Evolutionary conservation across 2,113 vertebrate genomes (phyloP), one percentile per base, ranked within the genome.

Genomic region (Leptobrachium ailaonicum): DNA sequence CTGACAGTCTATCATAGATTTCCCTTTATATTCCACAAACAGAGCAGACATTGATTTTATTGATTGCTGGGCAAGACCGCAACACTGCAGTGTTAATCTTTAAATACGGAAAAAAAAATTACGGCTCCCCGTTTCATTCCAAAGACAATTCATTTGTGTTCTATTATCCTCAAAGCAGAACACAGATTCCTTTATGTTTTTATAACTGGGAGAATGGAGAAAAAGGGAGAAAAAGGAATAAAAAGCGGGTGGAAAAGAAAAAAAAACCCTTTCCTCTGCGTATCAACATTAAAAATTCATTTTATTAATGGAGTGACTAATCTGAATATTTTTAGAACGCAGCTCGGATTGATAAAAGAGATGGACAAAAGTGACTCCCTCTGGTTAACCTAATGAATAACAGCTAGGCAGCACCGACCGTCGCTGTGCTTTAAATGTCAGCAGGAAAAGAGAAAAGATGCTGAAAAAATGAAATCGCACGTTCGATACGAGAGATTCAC

Each of bases 291-390:
- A 79, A 79, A 73, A 14, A 73, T 73, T 56, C 47, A 73, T 67
- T 73, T 42, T 80, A 80, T 73, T 73, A 80, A 73, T 80, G 62
- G 60, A 73, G 62, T 42, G 69, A 73, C 47, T 73, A 12, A 54
- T 32, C 45, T 54, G 71, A 73, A 58, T 66, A 66, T 64, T 20
- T 62, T 79, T 54, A 68, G 56, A 10, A 13, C 50, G 44, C 41
- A 2, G 54, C 68, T 63, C 53, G 14, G 54, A 50, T n/a, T 11
- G 6, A 45, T 32, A 14, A 5, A 66, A 66, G 41, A 8, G 3
- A 66, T 50, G 77, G 77, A 80, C 77, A 67, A 40, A 67, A 73
- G 77, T 80, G 77, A 80, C 77, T 80, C 77, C 77, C 70, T 73
- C 77, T 80, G 77, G 77, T 73, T 43, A 67, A 73, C 5, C n/a